These are phyloP conservation scores for Falco berigora DNA, from an alignment of 2,797 vertebrate genomes.

Conservation along the genomic window DNA sequence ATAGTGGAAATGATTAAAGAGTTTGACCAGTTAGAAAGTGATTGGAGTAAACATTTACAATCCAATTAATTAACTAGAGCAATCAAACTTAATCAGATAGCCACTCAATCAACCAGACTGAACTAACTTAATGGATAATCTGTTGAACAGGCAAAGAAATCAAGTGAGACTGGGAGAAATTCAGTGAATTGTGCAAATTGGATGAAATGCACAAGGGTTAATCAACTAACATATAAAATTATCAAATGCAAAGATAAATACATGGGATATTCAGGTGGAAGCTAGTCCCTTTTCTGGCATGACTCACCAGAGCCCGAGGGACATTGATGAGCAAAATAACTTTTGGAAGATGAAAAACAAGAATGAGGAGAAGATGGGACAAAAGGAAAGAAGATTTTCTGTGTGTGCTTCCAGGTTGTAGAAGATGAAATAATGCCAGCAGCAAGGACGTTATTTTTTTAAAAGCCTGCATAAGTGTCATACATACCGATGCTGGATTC, in stretches of 20 bases:
- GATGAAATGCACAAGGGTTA: not conserved
- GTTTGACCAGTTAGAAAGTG: constrained; percentile 5
- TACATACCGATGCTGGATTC: not conserved
- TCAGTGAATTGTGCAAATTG: not conserved
- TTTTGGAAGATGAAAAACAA: not conserved
- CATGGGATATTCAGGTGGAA: not conserved
- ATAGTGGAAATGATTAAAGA: not conserved
- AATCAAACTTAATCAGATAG: constrained; percentile 26
- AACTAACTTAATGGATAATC: not conserved
- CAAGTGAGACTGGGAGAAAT: not conserved
- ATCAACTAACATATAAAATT: not conserved
- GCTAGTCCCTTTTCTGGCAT: not conserved
- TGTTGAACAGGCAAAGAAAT: not conserved
- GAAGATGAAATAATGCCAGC: not conserved
- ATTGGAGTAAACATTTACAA: constrained; percentile 38
- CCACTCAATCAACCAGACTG: not conserved
- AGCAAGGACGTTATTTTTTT: not conserved
- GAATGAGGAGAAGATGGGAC: not conserved
- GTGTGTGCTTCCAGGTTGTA: not conserved
- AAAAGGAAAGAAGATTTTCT: not conserved
- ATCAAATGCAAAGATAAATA: not conserved
- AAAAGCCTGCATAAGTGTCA: not conserved
- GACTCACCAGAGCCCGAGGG: not conserved
- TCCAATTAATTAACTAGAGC: constrained; percentile 22
- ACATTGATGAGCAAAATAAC: not conserved